These are phyloP conservation scores for Mormyrops boulengeri DNA, from an alignment of 2,797 vertebrate genomes.

Conservation along the genomic window DNA sequence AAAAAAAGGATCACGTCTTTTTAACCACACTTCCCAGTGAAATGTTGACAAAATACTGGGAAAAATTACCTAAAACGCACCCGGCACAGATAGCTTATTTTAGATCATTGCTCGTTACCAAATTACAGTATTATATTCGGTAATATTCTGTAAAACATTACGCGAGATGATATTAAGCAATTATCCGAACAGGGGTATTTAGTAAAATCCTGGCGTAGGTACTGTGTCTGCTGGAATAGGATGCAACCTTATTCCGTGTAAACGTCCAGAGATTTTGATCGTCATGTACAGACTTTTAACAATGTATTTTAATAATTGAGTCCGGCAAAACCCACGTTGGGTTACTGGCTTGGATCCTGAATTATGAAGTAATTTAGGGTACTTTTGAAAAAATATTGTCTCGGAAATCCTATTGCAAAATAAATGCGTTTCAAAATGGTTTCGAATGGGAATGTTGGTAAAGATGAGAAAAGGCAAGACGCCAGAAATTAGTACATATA, in stretches of 20 bases:
- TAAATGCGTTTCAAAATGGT: not conserved
- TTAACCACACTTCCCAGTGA: not conserved
- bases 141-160: not conserved
- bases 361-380: not conserved
- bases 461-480: not conserved
- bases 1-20: not conserved
- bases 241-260: not conserved
- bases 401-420: not conserved
- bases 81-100: not conserved
- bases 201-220: conserved; percentile 1
- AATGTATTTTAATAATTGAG: not conserved
- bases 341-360: not conserved
- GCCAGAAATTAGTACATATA: not conserved
- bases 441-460: not conserved
- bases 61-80: not conserved
- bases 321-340: not conserved
- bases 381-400: not conserved
- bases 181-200: not conserved
- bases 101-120: not conserved
- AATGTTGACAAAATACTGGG: not conserved
- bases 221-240: not conserved
- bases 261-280: not conserved
- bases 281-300: not conserved
- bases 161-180: not conserved
- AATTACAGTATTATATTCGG: not conserved